Conservation (phyloP, 2,797 vertebrate genomes). For the Halcyon chelicuti region DNA sequence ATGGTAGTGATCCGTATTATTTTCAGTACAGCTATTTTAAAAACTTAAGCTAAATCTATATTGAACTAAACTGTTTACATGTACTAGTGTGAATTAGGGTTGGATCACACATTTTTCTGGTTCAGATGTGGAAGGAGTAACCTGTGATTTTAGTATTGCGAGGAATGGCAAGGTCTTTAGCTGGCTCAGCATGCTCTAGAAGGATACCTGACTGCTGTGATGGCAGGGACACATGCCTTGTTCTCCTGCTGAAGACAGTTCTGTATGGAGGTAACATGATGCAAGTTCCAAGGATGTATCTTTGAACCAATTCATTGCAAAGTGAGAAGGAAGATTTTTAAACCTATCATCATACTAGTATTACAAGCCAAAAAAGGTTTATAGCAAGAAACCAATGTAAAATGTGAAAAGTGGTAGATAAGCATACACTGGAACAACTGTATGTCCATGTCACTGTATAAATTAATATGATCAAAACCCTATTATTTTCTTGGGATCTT, state of each 20-base stretch:
- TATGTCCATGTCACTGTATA: not conserved
- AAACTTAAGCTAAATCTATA: not conserved
- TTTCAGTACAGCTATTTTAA: not conserved
- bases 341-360: not conserved
- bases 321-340: not conserved
- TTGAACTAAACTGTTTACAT: not conserved
- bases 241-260: not conserved
- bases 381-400: not conserved
- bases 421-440: not conserved
- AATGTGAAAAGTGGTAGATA: not conserved
- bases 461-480: not conserved
- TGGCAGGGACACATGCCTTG: not conserved
- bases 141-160: not conserved
- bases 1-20: not conserved
- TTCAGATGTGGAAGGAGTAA: not conserved
- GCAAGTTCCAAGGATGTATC: not conserved
- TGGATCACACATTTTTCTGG: not conserved
- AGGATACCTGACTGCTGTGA: not conserved
- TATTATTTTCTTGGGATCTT: not conserved
- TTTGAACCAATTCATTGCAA: not conserved
- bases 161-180: not conserved
- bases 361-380: not conserved
- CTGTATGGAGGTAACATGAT: not conserved
- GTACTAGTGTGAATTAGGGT: not conserved
- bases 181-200: not conserved